Base-by-base conservation (phyloP, 2,888 invertebrate genomes). In the Cerastis rubricosa region DNA sequence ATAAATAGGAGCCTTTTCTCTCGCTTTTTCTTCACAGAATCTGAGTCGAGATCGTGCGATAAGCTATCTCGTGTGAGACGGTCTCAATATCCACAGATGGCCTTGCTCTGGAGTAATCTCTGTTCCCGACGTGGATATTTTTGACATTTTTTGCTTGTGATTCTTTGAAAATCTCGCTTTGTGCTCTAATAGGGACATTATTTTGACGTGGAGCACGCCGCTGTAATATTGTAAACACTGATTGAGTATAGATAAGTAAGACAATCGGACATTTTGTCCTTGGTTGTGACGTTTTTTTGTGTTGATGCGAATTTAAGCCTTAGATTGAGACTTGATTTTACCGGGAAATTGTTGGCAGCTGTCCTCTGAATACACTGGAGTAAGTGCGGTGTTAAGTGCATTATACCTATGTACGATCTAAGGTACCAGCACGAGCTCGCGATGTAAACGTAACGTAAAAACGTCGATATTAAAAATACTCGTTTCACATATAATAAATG, bases 81-180 rank as follows among this genome's bases (percentile, higher is more conserved):
- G 94, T 96, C 96, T 96, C 96, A 95, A 96, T 96, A 96, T 96
- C 96, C 95, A 95, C 96, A 96, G 96, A 96, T 96, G 96, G 94
- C 95, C 95, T 96, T 94, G 94, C 96, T 95, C 92, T 93, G 91
- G 80, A 92, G 93, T 95, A 96, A 96, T 96, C 95, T 96, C 91
- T 92, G 91, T 89, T 86, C 89, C 89, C 89, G 89, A 89, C 90
- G 93, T 93, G 90, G 93, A 94, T 95, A 95, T 95, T 95, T 95
- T 95, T 93, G 94, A 88, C 94, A 94, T 94, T 96, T 96, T 96
- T 96, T 96, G 95, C 93, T 91, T 91, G 92, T 91, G 92, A 91
- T 95, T 94, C 96, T 95, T 95, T 95, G 96, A 93, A 96, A 94
- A 93, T 90, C 91, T 94, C 92, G 92, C 94, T 95, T 96, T 96